These are phyloP conservation scores for Tinea semifulvella DNA, from an alignment of 2,888 invertebrate genomes.

Conservation along the genomic window DNA sequence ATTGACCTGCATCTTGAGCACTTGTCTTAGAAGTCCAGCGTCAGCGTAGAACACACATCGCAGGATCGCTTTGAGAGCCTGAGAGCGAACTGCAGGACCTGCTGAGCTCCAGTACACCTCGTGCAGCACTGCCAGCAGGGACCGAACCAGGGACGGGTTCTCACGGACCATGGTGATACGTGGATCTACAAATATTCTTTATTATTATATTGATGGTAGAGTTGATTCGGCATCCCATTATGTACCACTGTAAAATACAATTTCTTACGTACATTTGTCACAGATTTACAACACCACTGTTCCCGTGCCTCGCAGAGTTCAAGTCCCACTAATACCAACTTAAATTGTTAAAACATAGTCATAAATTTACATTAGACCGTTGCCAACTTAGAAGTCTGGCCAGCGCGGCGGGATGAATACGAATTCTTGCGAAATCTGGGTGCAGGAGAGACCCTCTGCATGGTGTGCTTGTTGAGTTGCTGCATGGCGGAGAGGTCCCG, in stretches of 20 bases:
- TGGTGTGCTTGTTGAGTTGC: slow-evolving; percentile 98
- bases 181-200: slow-evolving; percentile 44
- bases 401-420: slow-evolving; percentile 56
- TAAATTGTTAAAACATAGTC: no score
- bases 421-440: slow-evolving; percentile 67
- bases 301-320: no score
- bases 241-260: no score
- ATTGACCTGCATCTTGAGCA: slow-evolving; percentile 67
- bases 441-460: slow-evolving; percentile 93
- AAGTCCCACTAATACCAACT: no score
- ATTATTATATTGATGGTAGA: no score
- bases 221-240: no score
- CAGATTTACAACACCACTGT: no score
- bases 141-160: slow-evolving; percentile 69
- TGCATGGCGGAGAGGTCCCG: slow-evolving; percentile 58
- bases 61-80: slow-evolving; percentile 93
- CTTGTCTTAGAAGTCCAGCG: slow-evolving; percentile 82
- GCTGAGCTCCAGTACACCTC: slow-evolving; percentile 99
- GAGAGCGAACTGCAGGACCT: slow-evolving; percentile 96
- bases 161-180: slow-evolving; percentile 56
- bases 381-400: no score
- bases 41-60: slow-evolving; percentile 97
- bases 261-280: background rate
- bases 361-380: no score
- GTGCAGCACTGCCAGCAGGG: slow-evolving; percentile 93